Evolutionary conservation across 2,888 invertebrate genomes (phyloP), one percentile per base, ranked within the genome.

Genomic region (Icerya purchasi): DNA sequence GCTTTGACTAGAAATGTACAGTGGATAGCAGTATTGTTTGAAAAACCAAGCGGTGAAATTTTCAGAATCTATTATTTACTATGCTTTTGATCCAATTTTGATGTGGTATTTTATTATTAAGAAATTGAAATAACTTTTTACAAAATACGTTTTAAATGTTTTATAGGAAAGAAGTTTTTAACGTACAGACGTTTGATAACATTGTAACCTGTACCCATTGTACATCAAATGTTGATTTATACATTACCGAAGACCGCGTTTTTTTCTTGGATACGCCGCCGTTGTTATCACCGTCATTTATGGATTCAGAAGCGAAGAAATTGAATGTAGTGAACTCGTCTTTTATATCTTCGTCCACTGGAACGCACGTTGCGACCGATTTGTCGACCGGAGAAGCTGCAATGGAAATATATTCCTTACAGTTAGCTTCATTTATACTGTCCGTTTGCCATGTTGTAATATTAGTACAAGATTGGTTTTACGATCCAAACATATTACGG

Each of bases 251-350:
- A 21, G 81, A 85, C 66, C 74, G 90, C 57, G 77, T 88, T 25
- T 87, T 96, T 64, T 79, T 92, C 24, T 75, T 96, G 2, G 96
- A 96, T 71, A 84, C 86, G 61, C 86, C 91, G 64, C 86, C 92
- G 0, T 74, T 90, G 56, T 70, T 83, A 52, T 84, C 84, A 62
- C 74, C 80, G 10, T 77, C 81, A 1, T 22, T 60, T 2, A 60
- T 60, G 60, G 60, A 60, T 53, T 8, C 8, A 8, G 60, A 60
- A 52, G 25, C 60, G 22, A 60, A 60, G 25, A 60, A 60, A 53
- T 24, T 56, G 21, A 56, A 53, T 5, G 24, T 20, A 5, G 20
- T 52, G n/a, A 50, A 50, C 21, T 56, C 56, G 36, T 22, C 50
- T n/a, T 59, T 59, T 8, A 8, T 36, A 14, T 36, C 8, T 36